These are phyloP conservation scores for Grantiella picta DNA, from an alignment of 2,113 vertebrate species.

Conservation along the genomic window DNA sequence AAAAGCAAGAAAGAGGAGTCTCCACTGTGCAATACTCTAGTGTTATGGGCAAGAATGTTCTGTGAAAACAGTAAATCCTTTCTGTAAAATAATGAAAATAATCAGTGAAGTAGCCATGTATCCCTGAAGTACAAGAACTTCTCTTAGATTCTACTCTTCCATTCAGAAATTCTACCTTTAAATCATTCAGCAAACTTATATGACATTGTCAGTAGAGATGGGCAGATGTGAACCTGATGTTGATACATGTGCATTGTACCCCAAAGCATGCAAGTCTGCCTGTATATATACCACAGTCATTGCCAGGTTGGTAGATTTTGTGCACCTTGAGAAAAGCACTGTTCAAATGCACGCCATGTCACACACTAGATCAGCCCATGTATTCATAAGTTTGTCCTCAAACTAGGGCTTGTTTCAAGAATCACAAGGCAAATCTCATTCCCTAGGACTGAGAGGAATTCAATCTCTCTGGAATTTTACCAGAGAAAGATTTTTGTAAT, in stretches of 20 bases:
- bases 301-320: not conserved
- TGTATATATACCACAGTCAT: not conserved
- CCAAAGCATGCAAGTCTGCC: not conserved
- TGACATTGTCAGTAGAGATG: not conserved
- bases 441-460: not conserved
- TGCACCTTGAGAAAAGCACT: not conserved
- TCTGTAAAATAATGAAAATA: not conserved
- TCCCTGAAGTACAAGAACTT: not conserved
- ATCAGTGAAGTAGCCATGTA: not conserved
- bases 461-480: not conserved
- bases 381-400: not conserved
- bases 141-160: not conserved
- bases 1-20: not conserved
- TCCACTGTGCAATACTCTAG: not conserved
- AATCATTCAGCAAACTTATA: not conserved
- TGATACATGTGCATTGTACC: accelerated
- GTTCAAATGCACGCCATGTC: not conserved
- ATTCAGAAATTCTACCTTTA: not conserved
- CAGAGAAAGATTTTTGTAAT: not conserved
- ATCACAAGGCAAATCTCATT: not conserved
- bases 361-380: not conserved
- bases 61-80: not conserved
- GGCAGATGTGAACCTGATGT: not conserved
- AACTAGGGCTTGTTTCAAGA: not conserved
- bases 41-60: not conserved